These are phyloP conservation scores for Morinoia aosen DNA, from an alignment of 2,888 invertebrate species.

Conservation along the genomic window DNA sequence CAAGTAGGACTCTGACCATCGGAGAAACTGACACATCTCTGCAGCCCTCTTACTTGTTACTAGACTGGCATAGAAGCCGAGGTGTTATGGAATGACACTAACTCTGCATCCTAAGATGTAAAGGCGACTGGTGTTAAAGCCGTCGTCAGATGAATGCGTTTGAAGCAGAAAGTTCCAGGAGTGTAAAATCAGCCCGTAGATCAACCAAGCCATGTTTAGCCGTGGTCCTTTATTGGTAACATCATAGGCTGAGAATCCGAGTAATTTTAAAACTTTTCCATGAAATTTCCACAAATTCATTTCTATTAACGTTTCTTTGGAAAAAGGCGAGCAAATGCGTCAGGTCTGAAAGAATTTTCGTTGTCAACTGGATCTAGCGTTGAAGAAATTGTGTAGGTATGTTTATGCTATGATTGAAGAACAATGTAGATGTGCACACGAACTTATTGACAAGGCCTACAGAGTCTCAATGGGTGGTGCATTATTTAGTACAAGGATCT, in stretches of 20 bases:
- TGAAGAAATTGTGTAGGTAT: neutral
- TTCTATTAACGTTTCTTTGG: neutral
- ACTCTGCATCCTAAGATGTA: neutral
- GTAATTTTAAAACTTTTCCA: conserved; percentile 50
- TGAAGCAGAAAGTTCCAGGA: neutral
- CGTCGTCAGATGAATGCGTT: neutral
- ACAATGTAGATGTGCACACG: neutral
- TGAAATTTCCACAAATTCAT: conserved; percentile 71
- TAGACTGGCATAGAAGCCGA: neutral
- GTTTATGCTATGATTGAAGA: no score
- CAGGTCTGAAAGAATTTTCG: neutral
- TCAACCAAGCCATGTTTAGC: neutral
- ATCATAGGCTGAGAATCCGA: neutral
- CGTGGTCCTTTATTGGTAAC: neutral
- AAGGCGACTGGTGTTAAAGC: neutral
- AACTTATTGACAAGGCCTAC: neutral
- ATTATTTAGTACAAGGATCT: no score
- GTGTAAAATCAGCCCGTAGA: neutral
- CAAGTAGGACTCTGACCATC: neutral
- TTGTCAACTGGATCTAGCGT: neutral
- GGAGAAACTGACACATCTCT: neutral
- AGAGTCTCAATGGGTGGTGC: no score
- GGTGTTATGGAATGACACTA: neutral
- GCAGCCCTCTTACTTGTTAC: neutral
- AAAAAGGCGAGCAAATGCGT: neutral